Conservation (phyloP, 2,888 invertebrate genomes). For the Uloborus plumipes region DNA sequence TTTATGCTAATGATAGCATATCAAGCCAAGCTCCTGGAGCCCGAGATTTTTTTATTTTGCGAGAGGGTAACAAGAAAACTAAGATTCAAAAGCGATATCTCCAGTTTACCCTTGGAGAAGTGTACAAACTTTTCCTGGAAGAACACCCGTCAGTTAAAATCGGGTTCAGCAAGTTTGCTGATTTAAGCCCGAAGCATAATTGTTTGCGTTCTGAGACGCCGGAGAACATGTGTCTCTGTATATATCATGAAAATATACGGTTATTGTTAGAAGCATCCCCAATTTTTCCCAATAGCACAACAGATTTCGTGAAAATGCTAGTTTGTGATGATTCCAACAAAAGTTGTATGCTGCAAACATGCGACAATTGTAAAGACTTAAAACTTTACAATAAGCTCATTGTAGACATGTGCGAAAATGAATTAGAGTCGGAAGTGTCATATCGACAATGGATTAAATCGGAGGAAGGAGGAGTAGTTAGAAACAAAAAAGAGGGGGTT, state of each 20-base stretch:
- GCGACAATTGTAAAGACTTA: neutral
- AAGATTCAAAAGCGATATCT: conserved; percentile 14
- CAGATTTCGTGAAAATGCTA: neutral
- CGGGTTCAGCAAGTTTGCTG: conserved; percentile 8
- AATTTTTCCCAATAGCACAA: neutral
- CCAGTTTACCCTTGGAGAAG: neutral
- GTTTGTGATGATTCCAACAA: neutral
- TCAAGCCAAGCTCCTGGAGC: no score
- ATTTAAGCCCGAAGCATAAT: neutral
- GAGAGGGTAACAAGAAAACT: neutral
- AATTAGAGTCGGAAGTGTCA: neutral
- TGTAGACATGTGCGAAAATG: neutral
- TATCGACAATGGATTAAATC: conserved; percentile 11
- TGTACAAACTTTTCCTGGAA: neutral
- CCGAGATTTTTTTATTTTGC: no score
- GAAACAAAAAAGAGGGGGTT: neutral
- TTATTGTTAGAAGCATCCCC: neutral
- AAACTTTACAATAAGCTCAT: neutral
- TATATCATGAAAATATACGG: neutral
- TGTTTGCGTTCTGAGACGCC: neutral
- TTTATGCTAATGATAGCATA: no score
- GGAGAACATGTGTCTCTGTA: neutral
- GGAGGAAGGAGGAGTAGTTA: neutral
- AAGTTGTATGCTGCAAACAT: neutral
- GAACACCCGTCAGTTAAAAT: conserved; percentile 5